Evolutionary conservation across 2,797 vertebrate genomes (phyloP).

Genomic region (Cephalopachus bancanus): DNA sequence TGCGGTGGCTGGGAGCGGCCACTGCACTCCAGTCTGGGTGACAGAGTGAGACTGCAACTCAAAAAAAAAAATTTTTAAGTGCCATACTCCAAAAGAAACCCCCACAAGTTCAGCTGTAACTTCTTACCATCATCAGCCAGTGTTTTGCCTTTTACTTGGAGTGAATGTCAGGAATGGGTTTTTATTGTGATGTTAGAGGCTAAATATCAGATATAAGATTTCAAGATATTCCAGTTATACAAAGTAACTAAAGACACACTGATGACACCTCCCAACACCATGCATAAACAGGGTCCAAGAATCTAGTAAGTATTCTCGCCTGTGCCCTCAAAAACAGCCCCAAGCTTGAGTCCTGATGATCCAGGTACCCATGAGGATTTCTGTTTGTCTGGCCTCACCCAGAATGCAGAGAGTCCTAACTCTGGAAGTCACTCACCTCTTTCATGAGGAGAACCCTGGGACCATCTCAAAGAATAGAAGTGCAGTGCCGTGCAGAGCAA

Average conservation of each 20-base stretch:
- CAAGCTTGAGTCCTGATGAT: neutral
- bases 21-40: too few species aligned
- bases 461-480: neutral
- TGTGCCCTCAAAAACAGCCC: neutral
- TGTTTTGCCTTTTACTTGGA: neutral
- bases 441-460: neutral
- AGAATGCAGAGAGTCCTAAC: neutral
- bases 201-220: neutral
- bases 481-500: neutral
- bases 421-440: neutral
- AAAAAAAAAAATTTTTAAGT: neutral
- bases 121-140: neutral
- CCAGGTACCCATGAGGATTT: neutral
- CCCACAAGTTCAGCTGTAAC: neutral
- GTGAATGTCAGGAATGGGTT: neutral
- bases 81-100: neutral
- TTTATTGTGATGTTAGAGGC: neutral
- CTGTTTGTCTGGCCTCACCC: neutral
- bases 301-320: neutral
- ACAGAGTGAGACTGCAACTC: too few species aligned
- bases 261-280: neutral
- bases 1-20: too few species aligned
- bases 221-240: neutral
- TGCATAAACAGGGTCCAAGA: neutral
- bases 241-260: neutral